A percentile compares a stretch with the other conserved stretches of the same genome.
Conservation (phyloP, 2,888 invertebrate species). For the Baronia brevicornis region DNA sequence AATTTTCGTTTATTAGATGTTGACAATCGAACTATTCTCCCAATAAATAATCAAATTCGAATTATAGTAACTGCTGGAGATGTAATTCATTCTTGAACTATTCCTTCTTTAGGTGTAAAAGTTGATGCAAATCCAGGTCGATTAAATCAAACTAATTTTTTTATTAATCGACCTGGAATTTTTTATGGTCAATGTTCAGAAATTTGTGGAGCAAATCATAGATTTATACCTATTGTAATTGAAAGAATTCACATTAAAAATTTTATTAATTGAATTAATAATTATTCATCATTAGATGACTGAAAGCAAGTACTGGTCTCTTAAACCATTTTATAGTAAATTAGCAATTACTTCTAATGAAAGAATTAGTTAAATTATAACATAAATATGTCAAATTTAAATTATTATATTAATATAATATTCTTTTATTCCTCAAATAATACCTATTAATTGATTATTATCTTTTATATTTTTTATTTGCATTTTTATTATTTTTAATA, state of each 20-base stretch:
- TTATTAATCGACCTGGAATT: conserved; percentile 77
- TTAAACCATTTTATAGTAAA: conserved; percentile 80
- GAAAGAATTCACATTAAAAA: conserved; percentile 77
- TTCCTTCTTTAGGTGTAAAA: conserved; percentile 78
- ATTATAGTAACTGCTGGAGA: conserved; percentile 78
- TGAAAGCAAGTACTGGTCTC: conserved; percentile 82
- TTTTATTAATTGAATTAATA: conserved; percentile 77
- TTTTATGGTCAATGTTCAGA: conserved; percentile 87
- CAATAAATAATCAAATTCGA: no score
- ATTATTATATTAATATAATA: conserved; percentile 74
- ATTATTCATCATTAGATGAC: conserved; percentile 78
- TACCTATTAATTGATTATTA: conserved; percentile 75
- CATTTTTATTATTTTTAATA: conserved; percentile 40
- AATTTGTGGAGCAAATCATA: conserved; percentile 87
- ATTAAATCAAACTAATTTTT: conserved; percentile 78
- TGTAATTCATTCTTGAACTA: conserved; percentile 80
- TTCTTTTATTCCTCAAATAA: conserved; percentile 82
- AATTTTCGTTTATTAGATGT: conserved; percentile 78
- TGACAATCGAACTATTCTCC: no score
- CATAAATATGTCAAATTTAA: conserved; percentile 80
- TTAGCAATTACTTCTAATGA: conserved; percentile 79
- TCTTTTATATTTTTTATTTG: conserved; percentile 56
- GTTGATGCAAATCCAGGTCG: conserved; percentile 80
- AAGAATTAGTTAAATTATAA: conserved; percentile 75
- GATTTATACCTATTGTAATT: no score